phyloP scores from a whole-genome alignment of 2,888 invertebrate genomes.

The Kryphioiulus occultus region DNA sequence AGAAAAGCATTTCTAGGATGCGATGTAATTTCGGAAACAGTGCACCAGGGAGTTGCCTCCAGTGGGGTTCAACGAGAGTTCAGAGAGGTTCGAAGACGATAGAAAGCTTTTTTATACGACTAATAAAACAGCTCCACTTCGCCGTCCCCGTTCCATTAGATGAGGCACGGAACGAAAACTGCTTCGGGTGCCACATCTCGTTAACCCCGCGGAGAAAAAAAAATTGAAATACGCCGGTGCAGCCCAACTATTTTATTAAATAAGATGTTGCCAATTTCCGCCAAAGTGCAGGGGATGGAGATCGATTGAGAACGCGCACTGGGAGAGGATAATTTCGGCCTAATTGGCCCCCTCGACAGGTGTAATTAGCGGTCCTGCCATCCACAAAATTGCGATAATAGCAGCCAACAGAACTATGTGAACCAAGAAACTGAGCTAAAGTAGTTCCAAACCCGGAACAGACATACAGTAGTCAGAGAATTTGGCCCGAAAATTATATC shows the following conservation, averaged over 20 bases:
- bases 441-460: too few species aligned
- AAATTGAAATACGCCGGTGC: background rate
- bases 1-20: background rate
- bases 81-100: background rate
- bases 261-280: conserved; percentile 4
- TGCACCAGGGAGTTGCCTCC: conserved; percentile 2
- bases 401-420: too few species aligned
- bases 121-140: background rate
- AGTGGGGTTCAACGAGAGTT: background rate
- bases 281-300: background rate
- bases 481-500: too few species aligned
- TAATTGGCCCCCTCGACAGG: background rate
- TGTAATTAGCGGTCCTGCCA: background rate
- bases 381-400: too few species aligned
- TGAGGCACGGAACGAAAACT: background rate
- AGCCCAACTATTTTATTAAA: background rate
- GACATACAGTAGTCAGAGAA: too few species aligned
- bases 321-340: background rate
- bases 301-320: too few species aligned
- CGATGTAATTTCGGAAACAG: conserved; percentile 5
- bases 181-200: conserved; percentile 11
- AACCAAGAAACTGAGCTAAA: too few species aligned
- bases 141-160: background rate
- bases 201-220: background rate
- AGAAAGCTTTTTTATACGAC: conserved; percentile 31